phyloP scores from a whole-genome alignment of 1,140 invertebrate species.

The Drosophila cardini region DNA sequence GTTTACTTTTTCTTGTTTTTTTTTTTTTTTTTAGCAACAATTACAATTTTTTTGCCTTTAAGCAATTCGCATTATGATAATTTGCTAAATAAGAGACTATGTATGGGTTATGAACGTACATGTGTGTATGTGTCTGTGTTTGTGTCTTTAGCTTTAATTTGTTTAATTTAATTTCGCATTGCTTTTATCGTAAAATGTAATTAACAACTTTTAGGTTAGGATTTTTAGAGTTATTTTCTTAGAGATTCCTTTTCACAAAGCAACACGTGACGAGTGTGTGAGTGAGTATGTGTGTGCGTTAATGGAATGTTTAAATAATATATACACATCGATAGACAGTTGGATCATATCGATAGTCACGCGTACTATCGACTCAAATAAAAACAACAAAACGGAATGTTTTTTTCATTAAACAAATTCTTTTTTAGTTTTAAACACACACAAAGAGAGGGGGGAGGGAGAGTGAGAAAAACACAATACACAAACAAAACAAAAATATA shows the following conservation, averaged over 20 bases:
- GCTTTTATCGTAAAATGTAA: slow-evolving; percentile 42
- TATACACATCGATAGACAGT: background rate
- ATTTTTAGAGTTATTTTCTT: slow-evolving; percentile 24
- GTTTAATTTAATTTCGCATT: slow-evolving; percentile 23
- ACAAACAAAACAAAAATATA: slow-evolving; percentile 4
- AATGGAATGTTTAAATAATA: slow-evolving; percentile 18
- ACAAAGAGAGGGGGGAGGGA: background rate
- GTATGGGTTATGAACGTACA: slow-evolving; percentile 7
- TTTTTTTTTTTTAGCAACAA: slow-evolving; percentile 49
- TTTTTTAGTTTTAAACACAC: background rate
- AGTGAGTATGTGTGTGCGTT: slow-evolving; percentile 9
- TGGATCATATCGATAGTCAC: background rate
- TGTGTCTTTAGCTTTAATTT: slow-evolving; percentile 3
- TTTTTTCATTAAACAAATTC: background rate
- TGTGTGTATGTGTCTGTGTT: slow-evolving; percentile 25
- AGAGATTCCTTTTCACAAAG: slow-evolving; percentile 18
- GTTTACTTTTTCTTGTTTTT: slow-evolving; percentile 8
- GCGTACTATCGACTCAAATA: background rate
- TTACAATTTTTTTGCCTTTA: slow-evolving; percentile 42
- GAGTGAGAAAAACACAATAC: background rate
- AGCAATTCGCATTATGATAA: slow-evolving; percentile 39
- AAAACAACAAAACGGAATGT: background rate
- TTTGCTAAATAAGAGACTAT: slow-evolving; percentile 54
- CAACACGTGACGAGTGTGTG: slow-evolving; percentile 2
- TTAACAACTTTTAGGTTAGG: slow-evolving; percentile 35